Evolutionary conservation across 2,888 invertebrate species (phyloP).

Genomic region (Hybos culiciformis): DNA sequence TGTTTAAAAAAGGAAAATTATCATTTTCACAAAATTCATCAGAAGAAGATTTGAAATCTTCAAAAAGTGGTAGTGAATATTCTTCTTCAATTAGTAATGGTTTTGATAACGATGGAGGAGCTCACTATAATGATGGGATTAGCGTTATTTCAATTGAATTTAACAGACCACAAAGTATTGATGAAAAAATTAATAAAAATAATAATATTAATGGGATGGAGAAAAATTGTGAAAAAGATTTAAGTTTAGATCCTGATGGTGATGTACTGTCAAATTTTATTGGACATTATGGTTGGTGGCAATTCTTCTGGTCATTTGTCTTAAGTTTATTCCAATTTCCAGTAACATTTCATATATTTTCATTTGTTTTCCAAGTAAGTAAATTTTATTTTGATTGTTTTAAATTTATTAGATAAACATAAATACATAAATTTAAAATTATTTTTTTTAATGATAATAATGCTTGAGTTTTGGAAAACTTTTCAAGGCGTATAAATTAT

Average conservation of each 20-base stretch:
- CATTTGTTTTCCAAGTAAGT: constrained; percentile 41
- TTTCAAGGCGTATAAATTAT: too few relatives aligned
- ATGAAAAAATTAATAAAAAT: not conserved
- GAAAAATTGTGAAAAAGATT: too few relatives aligned
- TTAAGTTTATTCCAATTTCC: constrained; percentile 46
- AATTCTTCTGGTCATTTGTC: constrained; percentile 40
- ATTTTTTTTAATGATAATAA: too few relatives aligned
- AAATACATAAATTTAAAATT: not conserved
- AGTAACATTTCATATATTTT: constrained; percentile 49
- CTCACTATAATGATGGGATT: not conserved
- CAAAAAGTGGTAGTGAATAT: too few relatives aligned
- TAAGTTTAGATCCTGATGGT: not conserved
- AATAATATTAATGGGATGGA: not conserved
- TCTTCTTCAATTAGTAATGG: too few relatives aligned
- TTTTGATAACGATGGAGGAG: too few relatives aligned
- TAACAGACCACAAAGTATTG: not conserved
- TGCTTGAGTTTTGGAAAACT: too few relatives aligned
- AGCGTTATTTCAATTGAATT: not conserved
- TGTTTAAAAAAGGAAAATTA: too few relatives aligned
- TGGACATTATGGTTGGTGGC: constrained; percentile 46
- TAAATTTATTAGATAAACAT: not conserved
- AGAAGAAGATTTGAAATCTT: too few relatives aligned
- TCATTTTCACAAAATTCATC: too few relatives aligned
- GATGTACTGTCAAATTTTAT: constrained; percentile 25
- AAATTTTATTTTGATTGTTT: not conserved